Percentiles rank a stretch among this genome's conserved stretches.
Conservation (phyloP, 2,888 invertebrate genomes). For the Ommatoiulus sabulosus region DNA sequence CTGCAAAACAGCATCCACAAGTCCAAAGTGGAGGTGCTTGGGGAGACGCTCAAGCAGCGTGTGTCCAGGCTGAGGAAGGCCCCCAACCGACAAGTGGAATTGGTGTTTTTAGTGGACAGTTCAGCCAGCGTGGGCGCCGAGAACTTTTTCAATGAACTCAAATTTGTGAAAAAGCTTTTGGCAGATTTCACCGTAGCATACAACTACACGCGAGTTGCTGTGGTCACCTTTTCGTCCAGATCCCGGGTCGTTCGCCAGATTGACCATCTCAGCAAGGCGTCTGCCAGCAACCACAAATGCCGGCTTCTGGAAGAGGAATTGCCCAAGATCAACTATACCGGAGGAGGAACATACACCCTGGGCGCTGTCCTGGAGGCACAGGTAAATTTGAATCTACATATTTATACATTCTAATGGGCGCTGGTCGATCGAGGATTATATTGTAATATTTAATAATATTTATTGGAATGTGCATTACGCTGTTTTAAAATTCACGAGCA, state of each 20-base stretch:
- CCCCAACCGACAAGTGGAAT: conserved; percentile 70
- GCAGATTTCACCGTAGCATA: conserved; percentile 76
- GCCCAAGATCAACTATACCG: conserved; percentile 73
- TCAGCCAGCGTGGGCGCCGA: conserved; percentile 77
- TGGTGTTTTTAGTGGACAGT: conserved; percentile 77
- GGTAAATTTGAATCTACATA: conserved; percentile 42
- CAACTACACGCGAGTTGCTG: conserved; percentile 74
- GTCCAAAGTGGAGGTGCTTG: conserved; percentile 72
- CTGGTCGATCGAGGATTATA: no score
- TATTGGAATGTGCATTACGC: no score
- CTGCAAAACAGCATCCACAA: conserved; percentile 62
- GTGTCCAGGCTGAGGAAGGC: conserved; percentile 70
- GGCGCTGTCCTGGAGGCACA: conserved; percentile 76
- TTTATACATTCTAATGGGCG: not conserved
- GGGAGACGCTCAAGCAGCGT: conserved; percentile 72
- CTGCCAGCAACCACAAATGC: conserved; percentile 75
- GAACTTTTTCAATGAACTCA: conserved; percentile 77
- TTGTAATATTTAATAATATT: no score
- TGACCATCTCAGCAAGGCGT: conserved; percentile 73
- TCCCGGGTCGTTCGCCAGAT: conserved; percentile 72
- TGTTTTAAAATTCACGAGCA: no score
- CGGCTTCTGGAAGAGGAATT: conserved; percentile 74
- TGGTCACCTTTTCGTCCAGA: conserved; percentile 76
- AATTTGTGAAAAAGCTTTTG: conserved; percentile 76
- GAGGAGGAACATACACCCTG: conserved; percentile 78